Conservation (phyloP, 2,113 vertebrate species). For the Illadopsis cleaveri region DNA sequence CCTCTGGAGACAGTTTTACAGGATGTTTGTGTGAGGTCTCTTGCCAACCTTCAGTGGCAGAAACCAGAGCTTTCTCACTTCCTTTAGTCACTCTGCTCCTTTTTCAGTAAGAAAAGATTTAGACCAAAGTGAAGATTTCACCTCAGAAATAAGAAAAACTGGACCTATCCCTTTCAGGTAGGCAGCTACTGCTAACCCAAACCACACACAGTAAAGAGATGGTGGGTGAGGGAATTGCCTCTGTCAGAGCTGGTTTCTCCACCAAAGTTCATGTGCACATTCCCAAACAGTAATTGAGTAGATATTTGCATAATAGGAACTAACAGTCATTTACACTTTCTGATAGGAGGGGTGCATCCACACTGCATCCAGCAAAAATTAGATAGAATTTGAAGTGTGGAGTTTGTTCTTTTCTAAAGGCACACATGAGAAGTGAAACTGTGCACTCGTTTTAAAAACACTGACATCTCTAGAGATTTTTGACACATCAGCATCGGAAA, state of each 20-base stretch:
- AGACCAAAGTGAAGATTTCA: not conserved
- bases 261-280: not conserved
- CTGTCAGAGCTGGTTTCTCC: not conserved
- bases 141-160: not conserved
- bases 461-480: not conserved
- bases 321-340: not conserved
- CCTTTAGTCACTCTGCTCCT: not conserved
- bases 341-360: not conserved
- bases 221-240: not conserved
- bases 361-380: not conserved
- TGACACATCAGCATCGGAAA: slow-evolving; percentile 17
- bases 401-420: not conserved
- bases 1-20: not conserved
- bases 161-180: not conserved
- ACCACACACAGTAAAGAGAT: not conserved
- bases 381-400: not conserved
- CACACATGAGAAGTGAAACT: not conserved
- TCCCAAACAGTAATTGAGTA: not conserved
- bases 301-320: not conserved
- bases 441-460: not conserved
- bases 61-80: not conserved
- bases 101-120: not conserved
- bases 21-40: not conserved
- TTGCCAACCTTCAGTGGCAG: not conserved
- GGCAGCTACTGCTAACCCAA: not conserved